These are phyloP conservation scores for Ectropis grisescens DNA, from an alignment of 1,140 invertebrate species.

Conservation along the genomic window DNA sequence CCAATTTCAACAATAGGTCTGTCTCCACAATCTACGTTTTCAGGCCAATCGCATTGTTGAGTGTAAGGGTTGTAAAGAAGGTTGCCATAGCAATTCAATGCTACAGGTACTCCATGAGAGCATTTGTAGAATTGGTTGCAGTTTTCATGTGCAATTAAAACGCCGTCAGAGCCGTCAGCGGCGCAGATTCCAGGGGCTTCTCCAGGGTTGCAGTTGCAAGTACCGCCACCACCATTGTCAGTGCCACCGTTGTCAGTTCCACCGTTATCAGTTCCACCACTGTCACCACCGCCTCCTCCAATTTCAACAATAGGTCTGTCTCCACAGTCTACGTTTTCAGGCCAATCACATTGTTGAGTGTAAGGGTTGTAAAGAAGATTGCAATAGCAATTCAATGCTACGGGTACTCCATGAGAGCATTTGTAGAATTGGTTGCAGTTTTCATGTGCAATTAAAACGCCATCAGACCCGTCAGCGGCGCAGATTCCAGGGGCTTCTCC, in stretches of 20 bases:
- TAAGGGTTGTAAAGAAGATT: slow-evolving; percentile 70
- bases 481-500: slow-evolving; percentile 16
- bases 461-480: slow-evolving; percentile 16
- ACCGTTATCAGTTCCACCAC: neutral
- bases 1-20: slow-evolving; percentile 1
- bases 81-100: slow-evolving; percentile 4
- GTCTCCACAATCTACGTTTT: slow-evolving; percentile 11
- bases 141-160: slow-evolving; percentile 13
- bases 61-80: slow-evolving; percentile 9
- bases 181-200: slow-evolving; percentile 13
- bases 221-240: neutral
- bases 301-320: slow-evolving; percentile 6
- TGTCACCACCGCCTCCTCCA: neutral
- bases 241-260: neutral
- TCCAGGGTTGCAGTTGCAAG: slow-evolving; percentile 8
- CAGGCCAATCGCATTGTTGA: slow-evolving; percentile 15
- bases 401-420: slow-evolving; percentile 17
- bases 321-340: slow-evolving; percentile 60
- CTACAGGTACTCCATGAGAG: slow-evolving; percentile 8
- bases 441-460: slow-evolving; percentile 25
- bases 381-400: slow-evolving; percentile 42
- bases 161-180: slow-evolving; percentile 5
- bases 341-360: slow-evolving; percentile 72
- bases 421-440: slow-evolving; percentile 32
- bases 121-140: slow-evolving; percentile 21